phyloP scores from a whole-genome alignment of 2,797 vertebrate species.

The Protosalanx chinensis region DNA sequence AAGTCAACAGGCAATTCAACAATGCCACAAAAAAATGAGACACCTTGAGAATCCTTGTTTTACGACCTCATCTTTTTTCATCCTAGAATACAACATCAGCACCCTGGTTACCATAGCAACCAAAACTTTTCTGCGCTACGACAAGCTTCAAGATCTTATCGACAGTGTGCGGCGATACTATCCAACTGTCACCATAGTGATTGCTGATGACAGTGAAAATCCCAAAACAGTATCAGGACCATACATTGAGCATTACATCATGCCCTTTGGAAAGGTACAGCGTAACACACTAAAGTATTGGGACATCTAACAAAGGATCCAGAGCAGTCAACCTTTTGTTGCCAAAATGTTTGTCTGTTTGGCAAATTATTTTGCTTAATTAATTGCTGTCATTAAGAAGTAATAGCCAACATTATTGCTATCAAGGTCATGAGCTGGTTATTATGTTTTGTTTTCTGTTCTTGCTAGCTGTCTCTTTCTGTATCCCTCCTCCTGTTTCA shows the following conservation, averaged over 20 bases:
- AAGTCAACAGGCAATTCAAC: background rate
- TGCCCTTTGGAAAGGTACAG: constrained; percentile 89
- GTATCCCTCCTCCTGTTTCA: constrained; percentile 42
- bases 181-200: constrained; percentile 84
- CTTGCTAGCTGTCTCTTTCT: background rate
- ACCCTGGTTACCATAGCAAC: constrained; percentile 89
- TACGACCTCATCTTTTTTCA: background rate
- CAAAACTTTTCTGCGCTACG: constrained; percentile 92
- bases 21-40: background rate
- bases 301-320: background rate
- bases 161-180: constrained; percentile 88
- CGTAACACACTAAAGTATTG: background rate
- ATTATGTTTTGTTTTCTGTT: background rate
- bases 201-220: constrained; percentile 87
- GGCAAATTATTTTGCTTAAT: background rate
- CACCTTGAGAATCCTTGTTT: background rate
- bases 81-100: constrained; percentile 82
- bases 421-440: background rate
- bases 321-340: background rate
- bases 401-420: background rate
- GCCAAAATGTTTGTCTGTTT: background rate
- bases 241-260: constrained; percentile 87
- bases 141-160: constrained; percentile 84
- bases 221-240: constrained; percentile 79
- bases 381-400: background rate